Base-by-base conservation (phyloP, 2,797 vertebrate genomes). In the Mallotus villosus region DNA sequence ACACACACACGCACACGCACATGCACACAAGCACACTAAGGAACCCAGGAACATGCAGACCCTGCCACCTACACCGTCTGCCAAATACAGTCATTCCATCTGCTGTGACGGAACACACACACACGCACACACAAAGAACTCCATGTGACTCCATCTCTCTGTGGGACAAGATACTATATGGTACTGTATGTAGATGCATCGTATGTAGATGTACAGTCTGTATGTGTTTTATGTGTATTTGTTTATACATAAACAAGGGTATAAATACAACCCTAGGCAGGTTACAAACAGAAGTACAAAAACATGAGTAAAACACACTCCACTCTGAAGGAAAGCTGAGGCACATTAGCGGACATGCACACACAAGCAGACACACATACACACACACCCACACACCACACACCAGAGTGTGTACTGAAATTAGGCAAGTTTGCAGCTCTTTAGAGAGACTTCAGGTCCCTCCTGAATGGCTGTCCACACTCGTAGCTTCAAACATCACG, bases 401-500 rank as follows among this genome's bases (percentile, higher is more conserved):
- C 81, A 68, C 81, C 73, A 55, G 51, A n/a, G 51, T n/a, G 19
- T 51, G 14, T 1, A n/a, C 51, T 55, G 4, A 55, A n/a, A 55
- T 55, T 17, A 55, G 19, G 6, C 19, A 55, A 55, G 51, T 55
- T 19, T 55, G 4, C 51, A 7, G 5, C 51, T 55, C 51, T 17
- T 17, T n/a, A n/a, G 19, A 55, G 51, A 17, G 51, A 55, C 16
- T 55, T 55, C 19, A 17, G 16, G 16, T 55, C 19, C 6, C 51
- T 55, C 12, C 41, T 46, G 41, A 46, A 46, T 3, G 41, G 41
- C 41, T 46, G 41, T 46, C 41, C 41, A 46, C 12, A 14, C 41
- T 46, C 79, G 82, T 83, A 72, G 86, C 83, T 90, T 88, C 86
- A 88, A 89, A 87, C 89, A 87, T 88, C 84, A 84, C 82, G 85